A percentile compares a stretch with the other conserved stretches of the same genome.
Evolutionary conservation across 2,888 invertebrate species (phyloP).

Genomic region (Slavum lentiscoides): DNA sequence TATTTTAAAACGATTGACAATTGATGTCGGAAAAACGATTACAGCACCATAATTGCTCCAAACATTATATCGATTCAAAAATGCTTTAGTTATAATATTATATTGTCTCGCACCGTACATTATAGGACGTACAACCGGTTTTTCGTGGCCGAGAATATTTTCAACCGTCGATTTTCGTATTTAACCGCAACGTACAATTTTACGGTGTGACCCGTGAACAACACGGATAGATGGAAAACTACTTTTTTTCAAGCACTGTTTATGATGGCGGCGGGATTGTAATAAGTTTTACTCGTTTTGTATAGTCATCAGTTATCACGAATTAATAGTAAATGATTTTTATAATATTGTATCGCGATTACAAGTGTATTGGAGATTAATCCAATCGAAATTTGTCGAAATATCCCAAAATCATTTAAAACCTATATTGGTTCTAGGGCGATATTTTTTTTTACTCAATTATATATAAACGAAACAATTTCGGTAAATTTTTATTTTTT

Average conservation of each 20-base stretch:
- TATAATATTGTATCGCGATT: too few species aligned
- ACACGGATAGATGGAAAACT: background rate
- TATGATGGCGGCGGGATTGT: background rate
- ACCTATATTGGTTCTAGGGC: too few species aligned
- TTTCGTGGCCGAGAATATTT: background rate
- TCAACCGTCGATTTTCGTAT: background rate
- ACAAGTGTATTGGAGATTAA: too few species aligned
- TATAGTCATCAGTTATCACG: background rate
- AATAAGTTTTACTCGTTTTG: background rate
- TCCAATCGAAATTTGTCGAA: too few species aligned
- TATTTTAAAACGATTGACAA: too few species aligned
- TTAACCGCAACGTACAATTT: conserved; percentile 14
- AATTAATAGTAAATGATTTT: background rate
- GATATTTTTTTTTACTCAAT: too few species aligned
- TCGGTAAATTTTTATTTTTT: too few species aligned
- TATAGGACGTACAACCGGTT: conserved; percentile 1
- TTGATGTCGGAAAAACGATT: too few species aligned
- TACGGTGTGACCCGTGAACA: background rate
- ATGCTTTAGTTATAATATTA: too few species aligned
- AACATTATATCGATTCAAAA: background rate
- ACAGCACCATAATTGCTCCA: background rate
- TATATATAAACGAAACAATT: too few species aligned
- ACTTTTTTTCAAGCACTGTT: background rate
- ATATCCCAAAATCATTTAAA: too few species aligned
- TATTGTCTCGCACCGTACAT: too few species aligned